These are phyloP conservation scores for Ctenomys sociabilis DNA, from an alignment of 2,113 vertebrate genomes.

Conservation along the genomic window DNA sequence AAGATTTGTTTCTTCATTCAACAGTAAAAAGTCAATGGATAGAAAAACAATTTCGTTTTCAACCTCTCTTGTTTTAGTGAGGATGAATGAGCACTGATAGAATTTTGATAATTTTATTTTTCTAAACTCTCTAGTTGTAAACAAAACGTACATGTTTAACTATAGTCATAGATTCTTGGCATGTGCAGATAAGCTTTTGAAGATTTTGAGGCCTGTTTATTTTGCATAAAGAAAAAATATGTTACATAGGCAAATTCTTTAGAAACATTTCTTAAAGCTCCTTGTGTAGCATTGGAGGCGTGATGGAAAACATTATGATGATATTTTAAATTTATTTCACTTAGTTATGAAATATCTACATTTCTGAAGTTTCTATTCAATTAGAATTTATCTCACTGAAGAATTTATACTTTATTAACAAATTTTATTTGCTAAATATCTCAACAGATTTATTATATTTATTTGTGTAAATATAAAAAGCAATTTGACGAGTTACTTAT, in stretches of 20 bases:
- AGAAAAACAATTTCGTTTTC: background rate
- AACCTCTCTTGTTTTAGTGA: background rate
- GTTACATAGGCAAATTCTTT: background rate
- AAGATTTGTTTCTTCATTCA: conserved; percentile 48
- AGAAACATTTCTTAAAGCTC: background rate
- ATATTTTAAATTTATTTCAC: background rate
- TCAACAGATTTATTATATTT: background rate
- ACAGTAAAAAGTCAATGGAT: background rate
- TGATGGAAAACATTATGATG: background rate
- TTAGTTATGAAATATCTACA: background rate
- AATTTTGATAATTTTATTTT: background rate
- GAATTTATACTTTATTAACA: background rate
- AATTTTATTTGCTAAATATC: background rate
- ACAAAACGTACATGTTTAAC: background rate
- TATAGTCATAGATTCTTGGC: background rate
- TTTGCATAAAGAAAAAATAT: background rate
- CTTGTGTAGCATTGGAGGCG: background rate
- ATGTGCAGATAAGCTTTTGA: background rate
- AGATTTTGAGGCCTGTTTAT: background rate
- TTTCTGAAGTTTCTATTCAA: background rate
- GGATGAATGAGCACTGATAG: background rate
- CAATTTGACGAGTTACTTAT: background rate
- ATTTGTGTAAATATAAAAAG: background rate
- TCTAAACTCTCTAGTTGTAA: background rate
- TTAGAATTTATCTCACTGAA: background rate